Evolutionary conservation across 2,888 invertebrate species (phyloP).

Genomic region (Ryuthela nishihirai): DNA sequence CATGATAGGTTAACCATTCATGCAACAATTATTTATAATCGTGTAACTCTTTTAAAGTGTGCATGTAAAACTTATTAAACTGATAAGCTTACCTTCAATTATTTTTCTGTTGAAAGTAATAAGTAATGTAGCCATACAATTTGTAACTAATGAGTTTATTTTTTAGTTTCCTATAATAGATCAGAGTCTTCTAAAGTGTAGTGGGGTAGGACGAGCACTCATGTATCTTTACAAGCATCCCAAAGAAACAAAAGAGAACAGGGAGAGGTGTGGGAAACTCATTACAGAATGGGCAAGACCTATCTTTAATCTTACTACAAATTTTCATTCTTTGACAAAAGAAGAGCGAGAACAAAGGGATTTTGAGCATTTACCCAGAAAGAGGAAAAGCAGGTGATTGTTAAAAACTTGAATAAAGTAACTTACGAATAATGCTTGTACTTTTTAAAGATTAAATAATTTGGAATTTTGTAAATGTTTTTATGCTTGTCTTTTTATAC

Average conservation of each 20-base stretch:
- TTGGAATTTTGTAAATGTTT: neutral
- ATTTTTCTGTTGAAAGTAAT: too few relatives aligned
- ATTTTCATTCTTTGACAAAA: constrained; percentile 73
- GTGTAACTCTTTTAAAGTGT: too few relatives aligned
- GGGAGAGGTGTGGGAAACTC: constrained; percentile 81
- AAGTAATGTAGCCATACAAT: too few relatives aligned
- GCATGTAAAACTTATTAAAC: too few relatives aligned
- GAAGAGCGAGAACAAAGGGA: constrained; percentile 94
- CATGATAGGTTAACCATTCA: too few relatives aligned
- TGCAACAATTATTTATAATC: too few relatives aligned
- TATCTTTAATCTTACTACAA: constrained; percentile 91
- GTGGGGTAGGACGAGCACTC: constrained; percentile 62
- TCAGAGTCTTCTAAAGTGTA: constrained; percentile 40
- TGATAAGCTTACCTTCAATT: too few relatives aligned
- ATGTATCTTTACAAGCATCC: constrained; percentile 99
- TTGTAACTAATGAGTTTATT: neutral
- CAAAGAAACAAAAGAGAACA: constrained; percentile 89
- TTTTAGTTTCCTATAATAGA: constrained; percentile 42
- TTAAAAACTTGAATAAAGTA: too few relatives aligned
- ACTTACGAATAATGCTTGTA: neutral
- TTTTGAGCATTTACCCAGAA: constrained; percentile 72
- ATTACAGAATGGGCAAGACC: constrained; percentile 98
- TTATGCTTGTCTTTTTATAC: neutral
- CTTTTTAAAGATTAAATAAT: neutral
- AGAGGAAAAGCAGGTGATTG: constrained; percentile 50